Base-by-base conservation (phyloP, 2,113 vertebrate species). In the Catagonus wagneri region DNA sequence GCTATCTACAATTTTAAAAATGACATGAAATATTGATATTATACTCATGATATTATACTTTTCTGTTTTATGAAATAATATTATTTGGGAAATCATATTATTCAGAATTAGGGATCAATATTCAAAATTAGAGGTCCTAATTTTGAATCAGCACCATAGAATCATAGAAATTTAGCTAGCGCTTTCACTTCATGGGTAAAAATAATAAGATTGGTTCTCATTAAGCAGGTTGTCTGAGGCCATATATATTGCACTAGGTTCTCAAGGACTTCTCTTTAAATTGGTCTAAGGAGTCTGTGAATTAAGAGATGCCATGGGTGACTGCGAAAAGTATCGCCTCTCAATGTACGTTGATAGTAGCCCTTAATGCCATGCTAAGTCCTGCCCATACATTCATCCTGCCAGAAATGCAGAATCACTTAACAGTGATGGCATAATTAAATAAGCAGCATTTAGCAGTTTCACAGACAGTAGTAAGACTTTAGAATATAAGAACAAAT, bases 61-160 rank as follows among this genome's bases (percentile, higher is more conserved):
- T 83, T 61, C 8, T 76, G 27, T 68, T 88, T 94, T 39, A 92
- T 69, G 32, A 83, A 89, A 89, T 84, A 93, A 80, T 34, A 0
- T 32, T 22, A 90, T 32, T 68, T 91, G 2, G 8, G 23, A 52
- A 86, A 87, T 92, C 65, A 54, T 19, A 56, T 17, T 56, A 92
- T 63, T 84, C 36, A 66, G 94, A 89, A 80, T 61, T 65, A 39
- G 23, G n/a, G 36, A 34, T 60, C 50, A 60, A 15, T 80, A n/a
- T 84, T 95, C 76, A 90, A 81, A 58, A 50, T n/a, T n/a, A 68
- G 25, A 65, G 25, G 69, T 75, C 78, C 52, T n/a, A n/a, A n/a
- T n/a, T n/a, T n/a, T n/a, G n/a, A n/a, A 3, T 76, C 6, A 83
- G 22, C 17, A 87, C 69, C 39, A 83, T 0, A 78, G 36, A 66